Evolutionary conservation across 1,140 invertebrate genomes (phyloP).

Genomic region (Drosophila eugracilis): DNA sequence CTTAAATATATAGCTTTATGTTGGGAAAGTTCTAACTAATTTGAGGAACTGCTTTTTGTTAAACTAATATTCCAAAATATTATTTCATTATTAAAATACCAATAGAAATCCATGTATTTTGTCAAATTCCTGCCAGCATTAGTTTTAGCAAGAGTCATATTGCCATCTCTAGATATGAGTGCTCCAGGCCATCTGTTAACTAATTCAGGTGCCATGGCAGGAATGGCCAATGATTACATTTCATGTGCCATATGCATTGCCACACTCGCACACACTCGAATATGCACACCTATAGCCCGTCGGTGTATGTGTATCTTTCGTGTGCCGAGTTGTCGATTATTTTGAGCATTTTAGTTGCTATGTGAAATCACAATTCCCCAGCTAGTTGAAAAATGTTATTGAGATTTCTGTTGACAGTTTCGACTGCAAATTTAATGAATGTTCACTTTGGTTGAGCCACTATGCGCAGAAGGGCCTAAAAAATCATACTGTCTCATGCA

Average conservation of each 20-base stretch:
- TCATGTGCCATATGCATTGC: slow-evolving; percentile 42
- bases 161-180: slow-evolving; percentile 26
- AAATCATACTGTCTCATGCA: slow-evolving; percentile 25
- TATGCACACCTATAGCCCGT: neutral
- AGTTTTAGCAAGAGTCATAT: neutral
- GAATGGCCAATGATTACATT: slow-evolving; percentile 53
- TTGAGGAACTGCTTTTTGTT: too few relatives aligned
- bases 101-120: neutral
- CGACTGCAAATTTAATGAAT: slow-evolving; percentile 52
- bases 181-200: slow-evolving; percentile 49
- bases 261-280: neutral
- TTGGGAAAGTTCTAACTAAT: too few relatives aligned
- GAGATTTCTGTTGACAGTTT: slow-evolving; percentile 54
- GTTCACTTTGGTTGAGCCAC: slow-evolving; percentile 48
- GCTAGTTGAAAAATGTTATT: slow-evolving; percentile 42
- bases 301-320: slow-evolving; percentile 14
- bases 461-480: slow-evolving; percentile 9
- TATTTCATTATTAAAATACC: too few relatives aligned
- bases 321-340: slow-evolving; percentile 32
- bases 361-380: slow-evolving; percentile 53
- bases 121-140: neutral
- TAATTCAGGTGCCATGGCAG: slow-evolving; percentile 48
- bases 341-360: slow-evolving; percentile 42
- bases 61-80: too few relatives aligned
- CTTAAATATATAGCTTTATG: too few relatives aligned